A percentile compares a stretch with the other conserved stretches of the same genome.
Evolutionary conservation across 2,797 vertebrate genomes (phyloP).

Genomic region (Phaenicophaeus curvirostris): DNA sequence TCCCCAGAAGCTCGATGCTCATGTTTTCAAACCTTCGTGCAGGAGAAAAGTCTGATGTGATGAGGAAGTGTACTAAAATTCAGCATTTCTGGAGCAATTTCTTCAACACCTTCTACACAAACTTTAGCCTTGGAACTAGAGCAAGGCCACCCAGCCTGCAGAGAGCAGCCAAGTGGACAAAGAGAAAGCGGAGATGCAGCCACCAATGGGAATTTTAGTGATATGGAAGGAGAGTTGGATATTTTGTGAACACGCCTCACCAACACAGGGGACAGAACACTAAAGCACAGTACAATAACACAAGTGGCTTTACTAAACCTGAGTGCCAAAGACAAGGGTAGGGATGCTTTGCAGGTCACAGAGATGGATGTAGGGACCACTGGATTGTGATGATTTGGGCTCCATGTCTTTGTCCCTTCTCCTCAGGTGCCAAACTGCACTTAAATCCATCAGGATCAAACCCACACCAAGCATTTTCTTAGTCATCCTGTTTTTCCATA

Average conservation of each 20-base stretch:
- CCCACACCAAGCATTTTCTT: background rate
- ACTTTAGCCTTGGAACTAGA: background rate
- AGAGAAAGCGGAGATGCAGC: background rate
- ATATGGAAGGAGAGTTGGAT: background rate
- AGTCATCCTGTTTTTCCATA: background rate
- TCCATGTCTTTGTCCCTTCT: background rate
- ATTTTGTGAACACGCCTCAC: fast-evolving
- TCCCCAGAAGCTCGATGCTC: background rate
- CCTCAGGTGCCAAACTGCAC: background rate
- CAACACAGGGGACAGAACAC: background rate
- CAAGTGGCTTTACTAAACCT: background rate
- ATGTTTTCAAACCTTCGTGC: background rate
- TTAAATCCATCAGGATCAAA: background rate
- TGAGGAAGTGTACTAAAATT: background rate
- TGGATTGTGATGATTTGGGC: background rate
- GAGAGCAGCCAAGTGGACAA: background rate
- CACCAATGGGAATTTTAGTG: background rate
- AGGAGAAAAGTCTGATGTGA: background rate
- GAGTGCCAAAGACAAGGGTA: background rate
- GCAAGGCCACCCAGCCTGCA: background rate
- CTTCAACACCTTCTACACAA: background rate
- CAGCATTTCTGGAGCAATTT: background rate
- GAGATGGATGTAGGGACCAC: background rate
- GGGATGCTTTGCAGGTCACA: background rate
- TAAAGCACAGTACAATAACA: background rate